Conservation (phyloP, 2,797 vertebrate genomes). For the Ptychobarbus kaznakovi region DNA sequence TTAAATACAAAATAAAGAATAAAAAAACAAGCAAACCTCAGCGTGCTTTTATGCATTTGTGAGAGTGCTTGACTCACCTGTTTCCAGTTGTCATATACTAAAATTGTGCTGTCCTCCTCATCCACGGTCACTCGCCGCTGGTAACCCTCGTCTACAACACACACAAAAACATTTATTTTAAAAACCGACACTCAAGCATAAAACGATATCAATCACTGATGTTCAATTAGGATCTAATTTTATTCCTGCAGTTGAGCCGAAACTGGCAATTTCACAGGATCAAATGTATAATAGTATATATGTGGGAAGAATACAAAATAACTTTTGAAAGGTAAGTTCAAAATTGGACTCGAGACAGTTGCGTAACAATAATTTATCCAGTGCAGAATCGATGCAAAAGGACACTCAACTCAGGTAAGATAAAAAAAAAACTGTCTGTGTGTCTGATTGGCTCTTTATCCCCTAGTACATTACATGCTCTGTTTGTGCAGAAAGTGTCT, state of each 20-base stretch:
- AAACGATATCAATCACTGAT: background rate
- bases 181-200: background rate
- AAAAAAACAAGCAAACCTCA: background rate
- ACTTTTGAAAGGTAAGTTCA: constrained; percentile 15
- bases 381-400: background rate
- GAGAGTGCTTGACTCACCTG: constrained; percentile 76
- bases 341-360: background rate
- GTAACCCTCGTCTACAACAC: constrained; percentile 84
- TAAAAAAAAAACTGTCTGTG: background rate
- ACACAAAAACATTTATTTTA: constrained; percentile 34
- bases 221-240: constrained; percentile 16
- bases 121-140: constrained; percentile 85
- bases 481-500: constrained; percentile 30
- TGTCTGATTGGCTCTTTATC: constrained; percentile 37
- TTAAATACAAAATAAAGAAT: background rate
- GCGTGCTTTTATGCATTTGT: background rate
- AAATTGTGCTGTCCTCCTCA: constrained; percentile 87
- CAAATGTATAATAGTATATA: constrained; percentile 6
- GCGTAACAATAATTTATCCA: background rate
- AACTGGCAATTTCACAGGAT: constrained; percentile 10
- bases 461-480: constrained; percentile 36
- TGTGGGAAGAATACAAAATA: constrained; percentile 7
- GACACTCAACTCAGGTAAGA: constrained; percentile 14
- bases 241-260: background rate
- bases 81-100: constrained; percentile 91